These are phyloP conservation scores for Antechinus stuartii DNA, from an alignment of 2,113 vertebrate genomes.

Conservation along the genomic window DNA sequence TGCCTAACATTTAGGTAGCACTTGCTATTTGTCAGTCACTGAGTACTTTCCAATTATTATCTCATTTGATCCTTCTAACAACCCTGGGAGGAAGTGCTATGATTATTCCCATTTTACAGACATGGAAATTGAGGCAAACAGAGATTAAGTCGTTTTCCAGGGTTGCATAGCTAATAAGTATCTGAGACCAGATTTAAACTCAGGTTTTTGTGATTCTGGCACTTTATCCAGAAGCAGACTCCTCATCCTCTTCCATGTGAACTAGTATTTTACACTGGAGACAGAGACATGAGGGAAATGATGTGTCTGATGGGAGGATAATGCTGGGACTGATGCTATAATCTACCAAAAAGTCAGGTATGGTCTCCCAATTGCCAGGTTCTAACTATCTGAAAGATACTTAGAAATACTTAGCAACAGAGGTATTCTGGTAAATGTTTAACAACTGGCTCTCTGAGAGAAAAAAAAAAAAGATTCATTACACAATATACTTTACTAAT, in stretches of 20 bases:
- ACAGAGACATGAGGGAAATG: background rate
- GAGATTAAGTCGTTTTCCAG: background rate
- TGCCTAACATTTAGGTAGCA: background rate
- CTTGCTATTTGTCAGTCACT: background rate
- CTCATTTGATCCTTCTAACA: background rate
- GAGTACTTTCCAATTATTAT: background rate
- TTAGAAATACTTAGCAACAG: background rate
- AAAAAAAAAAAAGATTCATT: background rate
- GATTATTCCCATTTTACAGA: background rate
- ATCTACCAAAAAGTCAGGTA: background rate
- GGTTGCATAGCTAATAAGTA: background rate
- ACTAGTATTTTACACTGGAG: background rate
- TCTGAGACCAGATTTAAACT: background rate
- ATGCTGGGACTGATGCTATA: background rate
- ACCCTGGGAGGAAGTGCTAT: background rate
- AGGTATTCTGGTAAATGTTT: background rate
- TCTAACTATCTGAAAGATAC: background rate
- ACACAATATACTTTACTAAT: background rate
- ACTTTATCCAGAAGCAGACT: background rate
- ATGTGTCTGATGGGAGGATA: background rate
- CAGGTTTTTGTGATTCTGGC: background rate
- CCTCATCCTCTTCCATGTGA: background rate
- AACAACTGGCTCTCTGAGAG: background rate
- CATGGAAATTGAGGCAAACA: background rate
- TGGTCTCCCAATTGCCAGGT: background rate